A percentile compares a stretch with the other conserved stretches of the same genome.
Evolutionary conservation across 2,888 invertebrate genomes (phyloP).

Genomic region (Apamea sordens): DNA sequence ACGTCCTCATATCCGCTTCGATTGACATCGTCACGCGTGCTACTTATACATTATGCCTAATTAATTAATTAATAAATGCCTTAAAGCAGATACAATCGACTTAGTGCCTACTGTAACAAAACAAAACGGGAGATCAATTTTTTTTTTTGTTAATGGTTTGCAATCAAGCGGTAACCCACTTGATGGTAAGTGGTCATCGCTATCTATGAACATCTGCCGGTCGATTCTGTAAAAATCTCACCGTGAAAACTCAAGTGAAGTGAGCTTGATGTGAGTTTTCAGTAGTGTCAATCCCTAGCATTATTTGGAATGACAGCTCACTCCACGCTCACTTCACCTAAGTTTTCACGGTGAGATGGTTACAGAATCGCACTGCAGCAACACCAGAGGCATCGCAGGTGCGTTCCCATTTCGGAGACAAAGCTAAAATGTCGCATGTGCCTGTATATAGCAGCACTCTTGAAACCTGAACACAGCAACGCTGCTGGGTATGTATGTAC

Average conservation of each 20-base stretch:
- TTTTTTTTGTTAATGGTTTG: background rate
- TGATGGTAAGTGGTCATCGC: background rate
- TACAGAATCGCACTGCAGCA: too few relatives aligned
- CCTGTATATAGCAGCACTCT: background rate
- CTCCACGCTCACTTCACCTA: too few relatives aligned
- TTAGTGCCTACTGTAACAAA: background rate
- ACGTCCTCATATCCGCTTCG: constrained; percentile 1
- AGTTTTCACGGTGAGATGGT: too few relatives aligned
- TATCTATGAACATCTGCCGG: background rate
- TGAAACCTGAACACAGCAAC: background rate
- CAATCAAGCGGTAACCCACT: background rate
- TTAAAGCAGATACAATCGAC: constrained; percentile 2
- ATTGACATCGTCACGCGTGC: constrained; percentile 9
- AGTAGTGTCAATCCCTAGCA: too few relatives aligned
- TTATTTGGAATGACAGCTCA: too few relatives aligned
- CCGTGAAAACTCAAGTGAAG: too few relatives aligned
- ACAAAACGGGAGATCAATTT: background rate
- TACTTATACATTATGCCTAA: constrained; percentile 16
- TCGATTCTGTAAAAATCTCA: too few relatives aligned
- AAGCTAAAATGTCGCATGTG: background rate
- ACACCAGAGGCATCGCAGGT: background rate
- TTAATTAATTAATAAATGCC: background rate
- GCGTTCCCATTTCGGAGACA: too few relatives aligned
- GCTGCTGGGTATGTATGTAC: background rate
- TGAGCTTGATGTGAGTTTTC: too few relatives aligned